Percentiles rank a stretch among this genome's conserved stretches.
Evolutionary conservation across 1,140 invertebrate species (phyloP).

Genomic region (Drosophila leontia): DNA sequence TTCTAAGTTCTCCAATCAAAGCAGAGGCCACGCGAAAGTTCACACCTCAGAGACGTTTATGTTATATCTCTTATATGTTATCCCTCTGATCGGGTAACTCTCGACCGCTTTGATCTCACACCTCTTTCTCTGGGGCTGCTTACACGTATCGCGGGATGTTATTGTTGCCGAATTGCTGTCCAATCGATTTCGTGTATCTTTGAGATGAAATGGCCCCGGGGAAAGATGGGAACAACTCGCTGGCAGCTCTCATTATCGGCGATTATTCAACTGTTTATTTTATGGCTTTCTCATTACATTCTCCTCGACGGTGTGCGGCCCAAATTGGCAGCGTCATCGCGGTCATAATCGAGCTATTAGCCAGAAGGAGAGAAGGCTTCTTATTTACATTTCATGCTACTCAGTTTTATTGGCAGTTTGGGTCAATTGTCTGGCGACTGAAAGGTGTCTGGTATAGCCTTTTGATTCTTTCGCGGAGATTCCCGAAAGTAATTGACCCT

Average conservation of each 20-base stretch:
- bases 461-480: slow-evolving; percentile 36
- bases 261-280: slow-evolving; percentile 83
- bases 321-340: slow-evolving; percentile 77
- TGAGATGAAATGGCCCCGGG: slow-evolving; percentile 50
- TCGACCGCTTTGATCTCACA: slow-evolving; percentile 68
- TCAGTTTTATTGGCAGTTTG: slow-evolving; percentile 82
- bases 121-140: slow-evolving; percentile 29
- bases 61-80: slow-evolving; percentile 7
- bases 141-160: slow-evolving; percentile 34
- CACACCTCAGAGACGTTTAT: slow-evolving; percentile 58
- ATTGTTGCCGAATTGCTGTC: slow-evolving; percentile 30
- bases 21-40: slow-evolving; percentile 64
- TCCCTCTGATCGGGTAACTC: slow-evolving; percentile 34
- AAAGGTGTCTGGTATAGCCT: slow-evolving; percentile 54
- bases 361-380: slow-evolving; percentile 54
- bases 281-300: slow-evolving; percentile 79
- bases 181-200: slow-evolving; percentile 76
- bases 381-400: slow-evolving; percentile 80
- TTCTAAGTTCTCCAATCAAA: slow-evolving; percentile 39
- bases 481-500: slow-evolving; percentile 45
- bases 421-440: slow-evolving; percentile 73
- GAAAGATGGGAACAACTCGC: slow-evolving; percentile 43
- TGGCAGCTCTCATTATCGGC: slow-evolving; percentile 66
- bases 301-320: slow-evolving; percentile 34
- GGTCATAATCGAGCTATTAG: slow-evolving; percentile 78